phyloP scores from a whole-genome alignment of 2,888 invertebrate genomes.

The Netelia inedita region DNA sequence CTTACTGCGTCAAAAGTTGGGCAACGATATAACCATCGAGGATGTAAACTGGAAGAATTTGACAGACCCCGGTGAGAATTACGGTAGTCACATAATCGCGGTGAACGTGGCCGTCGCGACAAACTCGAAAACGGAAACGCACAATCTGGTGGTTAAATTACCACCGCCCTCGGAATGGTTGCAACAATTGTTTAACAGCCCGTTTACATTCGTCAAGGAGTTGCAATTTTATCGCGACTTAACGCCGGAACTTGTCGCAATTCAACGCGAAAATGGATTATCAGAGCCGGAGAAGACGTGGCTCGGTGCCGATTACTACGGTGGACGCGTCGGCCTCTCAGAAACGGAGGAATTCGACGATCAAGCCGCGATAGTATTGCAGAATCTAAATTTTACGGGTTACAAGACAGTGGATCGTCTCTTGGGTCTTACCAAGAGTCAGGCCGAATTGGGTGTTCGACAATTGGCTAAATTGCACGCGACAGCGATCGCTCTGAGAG shows the following conservation, averaged over 20 bases:
- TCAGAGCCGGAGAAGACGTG: slow-evolving; percentile 74
- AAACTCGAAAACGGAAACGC: slow-evolving; percentile 71
- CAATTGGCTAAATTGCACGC: slow-evolving; percentile 81
- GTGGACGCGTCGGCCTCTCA: slow-evolving; percentile 79
- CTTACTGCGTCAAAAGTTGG: slow-evolving; percentile 75
- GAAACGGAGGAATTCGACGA: slow-evolving; percentile 77
- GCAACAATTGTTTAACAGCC: slow-evolving; percentile 81
- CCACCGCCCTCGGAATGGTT: slow-evolving; percentile 81
- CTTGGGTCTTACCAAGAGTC: slow-evolving; percentile 77
- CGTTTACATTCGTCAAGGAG: slow-evolving; percentile 82
- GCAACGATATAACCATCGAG: slow-evolving; percentile 73
- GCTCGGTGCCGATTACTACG: slow-evolving; percentile 79
- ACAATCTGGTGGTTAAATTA: slow-evolving; percentile 81
- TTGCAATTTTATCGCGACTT: slow-evolving; percentile 80
- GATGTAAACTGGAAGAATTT: slow-evolving; percentile 80
- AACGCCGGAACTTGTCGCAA: slow-evolving; percentile 76
- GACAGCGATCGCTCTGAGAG: slow-evolving; percentile 77
- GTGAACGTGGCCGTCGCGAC: slow-evolving; percentile 73
- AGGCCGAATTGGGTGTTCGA: slow-evolving; percentile 78
- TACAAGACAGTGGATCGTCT: slow-evolving; percentile 80
- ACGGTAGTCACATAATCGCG: slow-evolving; percentile 82
- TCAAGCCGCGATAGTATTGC: slow-evolving; percentile 80
- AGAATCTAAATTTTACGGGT: slow-evolving; percentile 79
- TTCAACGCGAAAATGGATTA: slow-evolving; percentile 76
- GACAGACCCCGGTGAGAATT: slow-evolving; percentile 83